Evolutionary conservation across 2,113 vertebrate genomes (phyloP).

Genomic region (Theristicus caerulescens): DNA sequence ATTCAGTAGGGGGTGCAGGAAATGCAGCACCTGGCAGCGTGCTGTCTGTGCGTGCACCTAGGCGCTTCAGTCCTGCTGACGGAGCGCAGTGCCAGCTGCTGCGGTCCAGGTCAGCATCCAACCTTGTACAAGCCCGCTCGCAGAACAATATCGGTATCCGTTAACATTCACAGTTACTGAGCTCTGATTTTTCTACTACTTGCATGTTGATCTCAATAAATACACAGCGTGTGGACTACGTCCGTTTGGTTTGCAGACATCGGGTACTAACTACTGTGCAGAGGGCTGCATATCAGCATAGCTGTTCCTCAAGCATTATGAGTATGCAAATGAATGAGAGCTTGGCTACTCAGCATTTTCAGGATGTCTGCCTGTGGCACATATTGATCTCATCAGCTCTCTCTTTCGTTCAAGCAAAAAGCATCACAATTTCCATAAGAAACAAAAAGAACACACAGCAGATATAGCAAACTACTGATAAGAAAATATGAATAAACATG

Average conservation of each 20-base stretch:
- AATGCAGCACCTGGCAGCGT: fast-evolving
- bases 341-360: not conserved
- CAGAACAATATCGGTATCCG: not conserved
- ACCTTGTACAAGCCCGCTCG: not conserved
- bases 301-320: no score
- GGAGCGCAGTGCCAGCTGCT: not conserved
- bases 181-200: not conserved
- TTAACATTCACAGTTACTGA: fast-evolving
- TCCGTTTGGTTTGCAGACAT: not conserved
- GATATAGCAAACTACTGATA: not conserved
- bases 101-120: not conserved
- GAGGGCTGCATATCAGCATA: not conserved
- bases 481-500: not conserved
- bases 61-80: not conserved
- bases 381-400: not conserved
- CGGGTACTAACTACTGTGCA: not conserved
- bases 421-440: not conserved
- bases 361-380: not conserved
- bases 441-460: not conserved
- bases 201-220: not conserved
- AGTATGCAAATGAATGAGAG: not conserved
- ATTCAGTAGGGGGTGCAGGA: not conserved
- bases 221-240: fast-evolving
- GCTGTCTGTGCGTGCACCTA: not conserved
- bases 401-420: not conserved